Conservation (phyloP, 2,113 vertebrate genomes). For the Embiotoca jacksoni region DNA sequence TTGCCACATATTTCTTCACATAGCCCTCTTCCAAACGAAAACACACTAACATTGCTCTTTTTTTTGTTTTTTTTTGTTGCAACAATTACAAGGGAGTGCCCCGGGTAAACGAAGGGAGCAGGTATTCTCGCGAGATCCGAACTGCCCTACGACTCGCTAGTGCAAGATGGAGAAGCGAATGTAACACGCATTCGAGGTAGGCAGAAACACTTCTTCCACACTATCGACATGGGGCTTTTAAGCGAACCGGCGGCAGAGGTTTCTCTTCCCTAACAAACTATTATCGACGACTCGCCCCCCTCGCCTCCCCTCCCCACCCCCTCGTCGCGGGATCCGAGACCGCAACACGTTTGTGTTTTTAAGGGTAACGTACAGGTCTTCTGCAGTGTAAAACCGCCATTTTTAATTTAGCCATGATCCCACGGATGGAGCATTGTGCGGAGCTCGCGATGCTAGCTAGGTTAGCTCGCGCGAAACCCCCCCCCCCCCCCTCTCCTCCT, state of each 20-base stretch:
- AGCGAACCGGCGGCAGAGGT: neutral
- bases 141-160: constrained; percentile 78
- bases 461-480: constrained; percentile 72
- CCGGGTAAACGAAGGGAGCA: constrained; percentile 48
- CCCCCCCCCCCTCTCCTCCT: too few relatives aligned
- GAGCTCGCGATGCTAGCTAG: constrained; percentile 55
- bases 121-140: constrained; percentile 83
- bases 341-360: constrained; percentile 45
- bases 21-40: neutral
- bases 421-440: constrained; percentile 80
- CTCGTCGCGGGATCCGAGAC: neutral
- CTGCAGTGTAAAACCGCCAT: constrained; percentile 86
- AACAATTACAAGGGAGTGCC: constrained; percentile 70
- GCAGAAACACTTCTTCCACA: constrained; percentile 61
- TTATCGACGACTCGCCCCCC: neutral
- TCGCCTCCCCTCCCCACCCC: neutral
- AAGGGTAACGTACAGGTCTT: constrained; percentile 67
- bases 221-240: constrained; percentile 1
- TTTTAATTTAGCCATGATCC: constrained; percentile 85
- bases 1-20: too few relatives aligned
- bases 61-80: neutral
- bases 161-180: constrained; percentile 88
- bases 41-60: constrained; percentile 23
- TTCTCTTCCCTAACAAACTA: neutral
- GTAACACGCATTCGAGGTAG: constrained; percentile 85